Evolutionary conservation across 2,797 vertebrate species (phyloP).

Genomic region (Xiphophorus birchmanni): DNA sequence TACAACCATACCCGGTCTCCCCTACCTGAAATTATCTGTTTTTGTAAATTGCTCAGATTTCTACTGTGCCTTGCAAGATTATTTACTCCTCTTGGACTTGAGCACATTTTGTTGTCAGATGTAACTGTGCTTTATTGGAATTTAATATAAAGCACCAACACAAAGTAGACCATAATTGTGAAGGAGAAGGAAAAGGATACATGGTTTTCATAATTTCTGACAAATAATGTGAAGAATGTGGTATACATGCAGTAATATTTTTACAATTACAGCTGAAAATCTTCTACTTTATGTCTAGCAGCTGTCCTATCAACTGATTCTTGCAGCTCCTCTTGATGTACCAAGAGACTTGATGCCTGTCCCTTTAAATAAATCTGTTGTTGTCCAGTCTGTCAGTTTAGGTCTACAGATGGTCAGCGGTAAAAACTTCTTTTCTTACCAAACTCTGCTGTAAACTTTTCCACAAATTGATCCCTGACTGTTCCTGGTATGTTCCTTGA

Average conservation of each 20-base stretch:
- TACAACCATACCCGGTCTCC: no score
- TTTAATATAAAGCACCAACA: not conserved
- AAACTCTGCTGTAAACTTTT: not conserved
- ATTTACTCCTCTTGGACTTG: not conserved
- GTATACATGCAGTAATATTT: not conserved
- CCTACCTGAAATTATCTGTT: conserved; percentile 53
- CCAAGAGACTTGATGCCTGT: not conserved
- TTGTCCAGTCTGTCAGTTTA: not conserved
- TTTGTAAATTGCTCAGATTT: not conserved
- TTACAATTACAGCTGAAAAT: not conserved
- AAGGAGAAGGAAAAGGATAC: not conserved
- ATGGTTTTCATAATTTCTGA: not conserved
- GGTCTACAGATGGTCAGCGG: not conserved
- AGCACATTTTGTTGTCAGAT: not conserved
- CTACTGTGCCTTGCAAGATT: not conserved
- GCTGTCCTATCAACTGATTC: not conserved
- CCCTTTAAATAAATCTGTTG: not conserved
- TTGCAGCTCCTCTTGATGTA: not conserved
- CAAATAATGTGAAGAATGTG: not conserved
- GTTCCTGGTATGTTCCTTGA: not conserved
- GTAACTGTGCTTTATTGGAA: not conserved
- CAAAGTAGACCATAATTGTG: not conserved
- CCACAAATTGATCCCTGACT: not conserved
- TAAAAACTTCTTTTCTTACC: not conserved
- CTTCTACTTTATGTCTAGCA: not conserved